These are phyloP conservation scores for Thryonomys swinderianus DNA, from an alignment of 2,113 vertebrate genomes.

Conservation along the genomic window DNA sequence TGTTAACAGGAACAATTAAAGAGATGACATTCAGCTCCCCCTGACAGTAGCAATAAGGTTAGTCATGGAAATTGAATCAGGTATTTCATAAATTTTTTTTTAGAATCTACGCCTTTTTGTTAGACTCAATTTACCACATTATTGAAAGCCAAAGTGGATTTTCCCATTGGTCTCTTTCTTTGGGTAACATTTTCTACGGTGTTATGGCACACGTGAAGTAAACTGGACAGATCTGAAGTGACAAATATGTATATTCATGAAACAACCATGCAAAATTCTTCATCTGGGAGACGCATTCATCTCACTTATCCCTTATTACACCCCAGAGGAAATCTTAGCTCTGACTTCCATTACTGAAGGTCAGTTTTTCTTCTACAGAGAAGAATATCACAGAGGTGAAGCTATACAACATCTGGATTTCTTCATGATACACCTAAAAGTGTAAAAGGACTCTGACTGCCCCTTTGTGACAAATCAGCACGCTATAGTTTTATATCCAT, in stretches of 20 bases:
- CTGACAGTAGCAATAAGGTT: neutral
- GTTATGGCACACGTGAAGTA: neutral
- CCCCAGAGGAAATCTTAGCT: neutral
- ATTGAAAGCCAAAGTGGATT: neutral
- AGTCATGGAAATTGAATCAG: neutral
- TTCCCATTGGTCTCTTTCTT: neutral
- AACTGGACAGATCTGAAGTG: neutral
- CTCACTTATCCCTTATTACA: neutral
- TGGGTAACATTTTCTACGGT: neutral
- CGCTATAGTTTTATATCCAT: neutral
- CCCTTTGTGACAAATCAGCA: neutral
- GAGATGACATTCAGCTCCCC: neutral
- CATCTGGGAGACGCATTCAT: neutral
- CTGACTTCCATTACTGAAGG: neutral
- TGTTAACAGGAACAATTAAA: neutral
- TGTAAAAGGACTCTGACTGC: neutral
- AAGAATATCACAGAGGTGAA: neutral
- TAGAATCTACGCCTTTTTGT: neutral
- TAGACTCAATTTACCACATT: neutral
- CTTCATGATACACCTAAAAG: neutral
- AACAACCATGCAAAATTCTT: neutral
- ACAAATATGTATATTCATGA: neutral
- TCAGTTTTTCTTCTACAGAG: neutral
- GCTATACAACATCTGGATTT: neutral
- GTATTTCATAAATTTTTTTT: neutral